phyloP scores from a whole-genome alignment of 2,888 invertebrate species.

The Drosophila neoperkinsi region DNA sequence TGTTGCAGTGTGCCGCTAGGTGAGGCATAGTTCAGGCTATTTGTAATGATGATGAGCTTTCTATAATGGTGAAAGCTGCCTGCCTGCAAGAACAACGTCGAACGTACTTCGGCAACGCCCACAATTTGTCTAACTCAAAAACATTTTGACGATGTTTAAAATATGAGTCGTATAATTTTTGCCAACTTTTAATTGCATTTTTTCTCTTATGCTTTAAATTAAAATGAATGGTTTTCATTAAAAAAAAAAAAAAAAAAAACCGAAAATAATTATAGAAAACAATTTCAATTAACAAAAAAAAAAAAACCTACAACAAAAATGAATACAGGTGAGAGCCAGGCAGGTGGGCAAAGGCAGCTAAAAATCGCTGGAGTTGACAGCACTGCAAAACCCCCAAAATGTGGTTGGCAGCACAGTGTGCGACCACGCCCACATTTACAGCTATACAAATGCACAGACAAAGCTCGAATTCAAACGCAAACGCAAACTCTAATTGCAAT shows the following conservation, averaged over 20 bases:
- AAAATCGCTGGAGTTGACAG: constrained; percentile 51
- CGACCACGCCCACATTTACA: constrained; percentile 64
- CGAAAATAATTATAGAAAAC: constrained; percentile 50
- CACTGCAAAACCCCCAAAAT: constrained; percentile 33
- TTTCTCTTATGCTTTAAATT: constrained; percentile 33
- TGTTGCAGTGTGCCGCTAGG: neutral
- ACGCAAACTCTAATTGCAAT: constrained; percentile 46
- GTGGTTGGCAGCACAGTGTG: constrained; percentile 31
- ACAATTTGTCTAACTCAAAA: constrained; percentile 39
- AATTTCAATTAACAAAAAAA: constrained; percentile 64
- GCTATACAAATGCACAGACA: constrained; percentile 19
- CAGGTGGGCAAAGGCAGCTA: constrained; percentile 20
- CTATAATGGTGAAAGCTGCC: constrained; percentile 51
- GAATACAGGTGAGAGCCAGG: constrained; percentile 10
- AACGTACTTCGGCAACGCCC: constrained; percentile 31
- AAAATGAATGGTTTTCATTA: constrained; percentile 30
- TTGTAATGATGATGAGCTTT: constrained; percentile 68
- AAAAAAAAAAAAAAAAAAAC: constrained; percentile 4
- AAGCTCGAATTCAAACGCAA: constrained; percentile 5
- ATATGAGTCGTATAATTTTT: neutral
- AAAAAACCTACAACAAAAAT: neutral
- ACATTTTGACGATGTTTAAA: constrained; percentile 1
- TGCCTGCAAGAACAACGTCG: constrained; percentile 34
- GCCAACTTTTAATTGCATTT: constrained; percentile 32
- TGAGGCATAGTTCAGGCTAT: constrained; percentile 52